phyloP scores from a whole-genome alignment of 2,888 invertebrate species.

The Loripinus fragilis region DNA sequence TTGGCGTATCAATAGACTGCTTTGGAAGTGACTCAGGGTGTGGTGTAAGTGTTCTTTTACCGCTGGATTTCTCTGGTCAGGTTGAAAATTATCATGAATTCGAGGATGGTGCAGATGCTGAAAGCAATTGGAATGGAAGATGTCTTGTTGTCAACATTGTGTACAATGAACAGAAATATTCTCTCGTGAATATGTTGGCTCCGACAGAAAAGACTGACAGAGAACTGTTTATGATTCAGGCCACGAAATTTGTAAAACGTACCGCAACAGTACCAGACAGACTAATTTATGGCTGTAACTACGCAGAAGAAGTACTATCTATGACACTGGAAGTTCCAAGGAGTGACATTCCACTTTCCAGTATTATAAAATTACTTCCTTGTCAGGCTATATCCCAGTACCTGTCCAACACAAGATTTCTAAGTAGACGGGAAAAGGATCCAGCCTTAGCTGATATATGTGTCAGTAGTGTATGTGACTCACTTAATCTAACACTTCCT shows the following conservation, averaged over 20 bases:
- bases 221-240: not conserved
- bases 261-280: not conserved
- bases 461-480: not conserved
- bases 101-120: not conserved
- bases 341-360: not conserved
- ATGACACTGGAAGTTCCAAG: not conserved
- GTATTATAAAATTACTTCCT: not conserved
- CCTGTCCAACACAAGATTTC: not conserved
- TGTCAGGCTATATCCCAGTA: not conserved
- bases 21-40: conserved; percentile 2
- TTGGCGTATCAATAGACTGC: conserved; percentile 1
- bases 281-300: not conserved
- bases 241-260: not conserved
- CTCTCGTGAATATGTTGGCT: conserved; percentile 2
- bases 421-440: not conserved
- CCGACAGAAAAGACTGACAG: not conserved
- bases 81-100: not conserved
- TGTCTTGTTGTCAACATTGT: not conserved
- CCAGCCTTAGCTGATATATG: not conserved
- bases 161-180: not conserved
- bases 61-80: not conserved
- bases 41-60: not conserved
- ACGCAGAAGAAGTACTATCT: not conserved
- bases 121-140: conserved; percentile 3
- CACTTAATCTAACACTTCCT: not conserved